Evolutionary conservation across 2,797 vertebrate species (phyloP).

Genomic region (Ctenosaura bakeri): DNA sequence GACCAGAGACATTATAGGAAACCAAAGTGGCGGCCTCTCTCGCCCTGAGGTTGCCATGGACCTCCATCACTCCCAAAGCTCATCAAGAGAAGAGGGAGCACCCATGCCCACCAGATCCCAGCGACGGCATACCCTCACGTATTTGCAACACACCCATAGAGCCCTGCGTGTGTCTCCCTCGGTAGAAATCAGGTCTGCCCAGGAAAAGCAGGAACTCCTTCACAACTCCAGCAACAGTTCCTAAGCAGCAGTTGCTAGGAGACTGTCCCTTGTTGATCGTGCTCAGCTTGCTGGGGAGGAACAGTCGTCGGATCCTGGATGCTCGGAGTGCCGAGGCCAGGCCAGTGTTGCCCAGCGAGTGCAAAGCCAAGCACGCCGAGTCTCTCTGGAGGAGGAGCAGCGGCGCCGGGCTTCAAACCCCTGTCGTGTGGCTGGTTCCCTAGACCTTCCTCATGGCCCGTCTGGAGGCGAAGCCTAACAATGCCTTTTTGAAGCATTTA

Average conservation of each 20-base stretch:
- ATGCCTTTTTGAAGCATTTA: conserved; percentile 27
- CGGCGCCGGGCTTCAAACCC: too few relatives aligned
- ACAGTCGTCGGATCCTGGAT: fast-evolving
- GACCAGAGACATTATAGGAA: not conserved
- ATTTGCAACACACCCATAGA: not conserved
- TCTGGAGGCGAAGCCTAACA: not conserved
- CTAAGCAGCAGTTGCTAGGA: conserved; percentile 80
- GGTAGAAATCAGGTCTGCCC: not conserved
- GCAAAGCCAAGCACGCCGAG: not conserved
- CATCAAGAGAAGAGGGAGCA: too few relatives aligned
- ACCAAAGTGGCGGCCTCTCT: too few relatives aligned
- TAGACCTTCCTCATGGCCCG: not conserved
- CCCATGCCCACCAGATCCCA: not conserved
- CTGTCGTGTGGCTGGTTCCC: fast-evolving
- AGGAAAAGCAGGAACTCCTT: conserved; percentile 58
- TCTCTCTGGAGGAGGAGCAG: not conserved
- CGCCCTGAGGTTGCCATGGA: too few relatives aligned
- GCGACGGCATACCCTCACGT: too few relatives aligned
- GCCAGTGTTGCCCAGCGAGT: not conserved
- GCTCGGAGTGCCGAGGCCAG: not conserved
- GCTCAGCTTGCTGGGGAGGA: conserved; percentile 4
- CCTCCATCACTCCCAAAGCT: too few relatives aligned
- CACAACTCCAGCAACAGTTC: conserved; percentile 72
- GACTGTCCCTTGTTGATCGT: conserved; percentile 77
- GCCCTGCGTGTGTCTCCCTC: fast-evolving